A percentile compares a stretch with the other conserved stretches of the same genome.
Conservation (phyloP, 2,888 invertebrate genomes). For the Chrysolina haemoptera region DNA sequence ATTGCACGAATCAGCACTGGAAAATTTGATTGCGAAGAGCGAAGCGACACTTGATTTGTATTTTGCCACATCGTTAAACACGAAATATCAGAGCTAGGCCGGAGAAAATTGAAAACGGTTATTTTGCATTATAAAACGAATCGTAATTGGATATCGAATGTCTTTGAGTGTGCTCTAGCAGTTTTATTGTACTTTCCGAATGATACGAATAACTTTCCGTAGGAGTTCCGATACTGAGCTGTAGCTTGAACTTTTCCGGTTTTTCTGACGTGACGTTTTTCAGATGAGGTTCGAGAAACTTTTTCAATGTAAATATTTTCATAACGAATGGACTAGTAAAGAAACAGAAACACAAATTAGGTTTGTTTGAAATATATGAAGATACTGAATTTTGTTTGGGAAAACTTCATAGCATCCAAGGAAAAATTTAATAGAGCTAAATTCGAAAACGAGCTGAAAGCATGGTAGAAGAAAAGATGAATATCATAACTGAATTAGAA, state of each 20-base stretch:
- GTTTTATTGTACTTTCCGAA: neutral
- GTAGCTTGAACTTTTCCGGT: neutral
- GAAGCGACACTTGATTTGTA: slow-evolving; percentile 35
- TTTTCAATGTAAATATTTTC: neutral
- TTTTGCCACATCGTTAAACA: slow-evolving; percentile 34
- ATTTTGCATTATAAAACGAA: neutral
- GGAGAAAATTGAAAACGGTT: slow-evolving; percentile 34
- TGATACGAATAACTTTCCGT: neutral
- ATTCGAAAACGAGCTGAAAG: too few relatives aligned
- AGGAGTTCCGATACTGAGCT: neutral
- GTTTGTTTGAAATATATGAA: neutral
- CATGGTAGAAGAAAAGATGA: too few relatives aligned
- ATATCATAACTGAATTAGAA: too few relatives aligned
- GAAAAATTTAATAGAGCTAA: too few relatives aligned
- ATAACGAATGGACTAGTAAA: neutral
- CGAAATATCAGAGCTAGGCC: slow-evolving; percentile 28
- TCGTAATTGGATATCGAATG: neutral
- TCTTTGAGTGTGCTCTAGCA: neutral
- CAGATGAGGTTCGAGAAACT: neutral
- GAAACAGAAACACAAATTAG: neutral
- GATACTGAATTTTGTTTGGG: neutral
- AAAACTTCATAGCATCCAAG: neutral
- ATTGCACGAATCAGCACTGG: neutral
- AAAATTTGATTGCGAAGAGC: slow-evolving; percentile 18
- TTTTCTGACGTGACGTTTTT: neutral